Evolutionary conservation across 2,797 vertebrate species (phyloP).

Genomic region (Okamejei kenojei): DNA sequence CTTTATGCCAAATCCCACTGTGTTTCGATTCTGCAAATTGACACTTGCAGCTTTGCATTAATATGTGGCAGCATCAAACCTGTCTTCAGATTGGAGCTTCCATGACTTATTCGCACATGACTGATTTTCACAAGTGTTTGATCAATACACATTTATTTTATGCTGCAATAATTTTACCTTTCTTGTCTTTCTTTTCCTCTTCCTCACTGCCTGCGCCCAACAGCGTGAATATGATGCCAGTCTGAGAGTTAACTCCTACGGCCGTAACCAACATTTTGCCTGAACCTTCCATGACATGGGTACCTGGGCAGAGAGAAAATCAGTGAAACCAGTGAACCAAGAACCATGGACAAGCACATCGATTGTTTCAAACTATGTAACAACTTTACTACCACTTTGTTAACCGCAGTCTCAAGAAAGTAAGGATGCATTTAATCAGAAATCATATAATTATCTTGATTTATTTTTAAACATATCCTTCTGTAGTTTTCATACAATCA

Average conservation of each 20-base stretch:
- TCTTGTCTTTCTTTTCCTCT: slow-evolving; percentile 96
- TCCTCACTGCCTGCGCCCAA: slow-evolving; percentile 82
- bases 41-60: neutral
- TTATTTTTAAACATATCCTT: neutral
- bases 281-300: slow-evolving; percentile 97
- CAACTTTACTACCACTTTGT: neutral
- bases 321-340: neutral
- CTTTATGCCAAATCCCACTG: neutral
- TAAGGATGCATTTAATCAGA: neutral
- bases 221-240: slow-evolving; percentile 94
- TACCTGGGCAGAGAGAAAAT: slow-evolving; percentile 62
- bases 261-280: slow-evolving; percentile 92
- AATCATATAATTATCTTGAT: neutral
- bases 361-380: neutral
- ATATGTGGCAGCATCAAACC: neutral
- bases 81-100: neutral
- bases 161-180: slow-evolving; percentile 63
- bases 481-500: neutral
- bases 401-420: neutral
- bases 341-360: neutral
- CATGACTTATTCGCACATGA: neutral
- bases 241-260: slow-evolving; percentile 96
- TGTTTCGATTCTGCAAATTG: neutral
- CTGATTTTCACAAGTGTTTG: neutral
- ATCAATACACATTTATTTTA: neutral